Base-by-base conservation (phyloP, 2,113 vertebrate genomes). In the Brachypteracias leptosomus region DNA sequence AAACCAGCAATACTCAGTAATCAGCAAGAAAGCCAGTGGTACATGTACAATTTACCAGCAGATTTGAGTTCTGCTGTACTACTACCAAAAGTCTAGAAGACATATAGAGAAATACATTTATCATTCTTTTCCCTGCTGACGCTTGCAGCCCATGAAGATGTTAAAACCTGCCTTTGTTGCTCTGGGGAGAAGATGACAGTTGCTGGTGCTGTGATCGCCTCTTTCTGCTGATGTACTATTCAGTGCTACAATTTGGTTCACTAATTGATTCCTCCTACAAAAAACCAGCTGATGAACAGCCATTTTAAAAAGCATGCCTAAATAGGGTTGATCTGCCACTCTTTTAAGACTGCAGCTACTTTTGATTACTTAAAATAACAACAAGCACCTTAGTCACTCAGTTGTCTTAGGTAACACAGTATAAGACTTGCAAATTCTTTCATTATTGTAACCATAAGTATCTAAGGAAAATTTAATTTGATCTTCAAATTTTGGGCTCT, bases 231-330 rank as follows among this genome's bases (percentile, higher is more conserved):
- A 95, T 79, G 88, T 90, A 89, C 94, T 92, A 70, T 86, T 96
- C 83, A 94, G 74, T 70, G 84, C 49, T 88, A 89, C 51, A 91
- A 44, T 89, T 94, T 67, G 17, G 65, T 63, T 71, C 84, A 75
- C 95, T 84, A 96, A 95, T 76, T 91, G 68, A 97, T 90, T 96
- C 93, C 95, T 93, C 95, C 96, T 79, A 96, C 94, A 76, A 83
- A 87, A 95, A 95, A 92, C 79, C 84, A 95, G 85, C 76, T 95
- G 85, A 95, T 76, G 89, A 95, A 28, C 74, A 82, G 14, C 15
- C 77, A 25, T 92, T 95, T 94, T 6, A 61, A 95, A 94, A 84
- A 58, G 2, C 52, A 58, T 94, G 67, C 67, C 29, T 91, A 95
- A 89, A 79, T 71, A 91, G 42, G 63, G 33, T 73, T 88, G 65